phyloP scores from a whole-genome alignment of 2,113 vertebrate species.

The Montifringilla adamsi region DNA sequence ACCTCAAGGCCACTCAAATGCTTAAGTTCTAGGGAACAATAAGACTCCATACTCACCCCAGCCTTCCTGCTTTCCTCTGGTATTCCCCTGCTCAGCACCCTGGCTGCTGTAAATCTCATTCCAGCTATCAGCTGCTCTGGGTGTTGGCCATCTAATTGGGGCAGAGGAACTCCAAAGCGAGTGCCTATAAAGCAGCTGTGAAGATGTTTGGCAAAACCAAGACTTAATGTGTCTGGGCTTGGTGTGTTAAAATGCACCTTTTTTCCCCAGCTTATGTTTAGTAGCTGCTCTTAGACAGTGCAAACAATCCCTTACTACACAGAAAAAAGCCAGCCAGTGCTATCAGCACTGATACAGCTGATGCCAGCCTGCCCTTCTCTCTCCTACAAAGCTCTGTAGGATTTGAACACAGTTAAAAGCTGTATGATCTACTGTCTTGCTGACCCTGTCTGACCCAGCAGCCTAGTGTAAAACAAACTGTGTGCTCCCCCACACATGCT shows the following conservation, averaged over 20 bases:
- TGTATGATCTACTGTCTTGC: neutral
- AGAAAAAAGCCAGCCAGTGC: neutral
- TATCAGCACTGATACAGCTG: neutral
- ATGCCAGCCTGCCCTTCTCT: neutral
- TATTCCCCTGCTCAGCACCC: neutral
- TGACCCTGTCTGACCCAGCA: slow-evolving; percentile 17
- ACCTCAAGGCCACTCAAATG: neutral
- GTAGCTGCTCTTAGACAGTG: neutral
- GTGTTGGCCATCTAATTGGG: neutral
- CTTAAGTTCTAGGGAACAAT: neutral
- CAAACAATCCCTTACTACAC: neutral
- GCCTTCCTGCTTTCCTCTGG: neutral
- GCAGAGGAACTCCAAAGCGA: neutral
- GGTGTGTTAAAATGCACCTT: neutral
- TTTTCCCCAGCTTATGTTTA: neutral
- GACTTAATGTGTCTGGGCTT: neutral
- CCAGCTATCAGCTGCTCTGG: neutral
- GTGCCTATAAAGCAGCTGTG: neutral
- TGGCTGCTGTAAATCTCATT: neutral
- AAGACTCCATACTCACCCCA: neutral
- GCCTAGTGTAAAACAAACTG: slow-evolving; percentile 7
- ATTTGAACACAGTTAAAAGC: neutral
- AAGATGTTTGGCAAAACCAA: neutral
- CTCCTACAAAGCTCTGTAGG: neutral
- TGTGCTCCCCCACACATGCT: neutral